Conservation (phyloP, 2,888 invertebrate species). For the Mythimna lalbum region DNA sequence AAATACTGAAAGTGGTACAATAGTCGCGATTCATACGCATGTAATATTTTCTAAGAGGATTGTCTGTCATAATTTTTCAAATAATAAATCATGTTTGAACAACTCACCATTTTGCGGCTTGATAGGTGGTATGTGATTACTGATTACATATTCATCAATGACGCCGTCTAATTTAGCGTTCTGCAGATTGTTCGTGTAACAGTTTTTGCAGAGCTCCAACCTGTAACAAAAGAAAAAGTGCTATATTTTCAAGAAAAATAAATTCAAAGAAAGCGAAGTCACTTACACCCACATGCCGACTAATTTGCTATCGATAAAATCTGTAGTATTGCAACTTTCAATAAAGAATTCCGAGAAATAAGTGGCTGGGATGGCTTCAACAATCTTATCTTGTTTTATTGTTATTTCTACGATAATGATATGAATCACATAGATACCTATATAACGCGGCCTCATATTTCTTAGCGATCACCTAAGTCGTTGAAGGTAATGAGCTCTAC, state of each 20-base stretch:
- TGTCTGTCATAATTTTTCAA: slow-evolving; percentile 4
- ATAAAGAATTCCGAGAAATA: slow-evolving; percentile 35
- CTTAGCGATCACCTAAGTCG: slow-evolving; percentile 41
- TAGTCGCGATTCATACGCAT: slow-evolving; percentile 4
- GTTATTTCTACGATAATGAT: slow-evolving; percentile 49
- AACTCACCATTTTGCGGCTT: slow-evolving; percentile 88
- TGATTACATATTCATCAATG: slow-evolving; percentile 88
- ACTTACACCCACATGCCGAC: slow-evolving; percentile 48
- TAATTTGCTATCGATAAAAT: slow-evolving; percentile 28
- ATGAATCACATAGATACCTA: slow-evolving; percentile 42
- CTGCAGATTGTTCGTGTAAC: slow-evolving; percentile 95
- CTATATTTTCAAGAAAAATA: slow-evolving; percentile 1
- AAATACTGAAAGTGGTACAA: slow-evolving; percentile 10
- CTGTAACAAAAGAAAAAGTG: slow-evolving; percentile 72
- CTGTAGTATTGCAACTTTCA: slow-evolving; percentile 30
- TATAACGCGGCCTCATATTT: slow-evolving; percentile 35
- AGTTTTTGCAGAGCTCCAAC: slow-evolving; percentile 93
- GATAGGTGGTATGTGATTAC: slow-evolving; percentile 85
- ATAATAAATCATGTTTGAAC: slow-evolving; percentile 13
- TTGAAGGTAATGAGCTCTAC: slow-evolving; percentile 48
- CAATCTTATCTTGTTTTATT: slow-evolving; percentile 49
- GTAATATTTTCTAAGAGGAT: slow-evolving; percentile 17
- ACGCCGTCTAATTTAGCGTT: slow-evolving; percentile 85
- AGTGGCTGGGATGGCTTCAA: slow-evolving; percentile 35
- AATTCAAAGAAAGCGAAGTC: slow-evolving; percentile 14